Conservation (phyloP, 2,797 vertebrate genomes). For the Neosilurus hyrtlii region DNA sequence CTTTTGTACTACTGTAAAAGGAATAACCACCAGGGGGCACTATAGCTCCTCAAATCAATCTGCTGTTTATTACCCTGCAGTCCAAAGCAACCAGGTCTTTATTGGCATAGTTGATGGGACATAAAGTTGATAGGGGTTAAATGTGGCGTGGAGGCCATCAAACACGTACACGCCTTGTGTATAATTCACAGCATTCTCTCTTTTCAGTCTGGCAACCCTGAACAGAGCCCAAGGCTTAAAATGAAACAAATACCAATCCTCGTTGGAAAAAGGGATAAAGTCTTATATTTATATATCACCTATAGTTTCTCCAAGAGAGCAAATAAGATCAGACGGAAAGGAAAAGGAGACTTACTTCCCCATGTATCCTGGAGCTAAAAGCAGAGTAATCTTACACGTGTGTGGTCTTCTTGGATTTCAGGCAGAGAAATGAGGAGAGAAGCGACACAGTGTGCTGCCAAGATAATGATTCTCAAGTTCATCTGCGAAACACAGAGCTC, state of each 20-base stretch:
- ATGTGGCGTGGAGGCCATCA: constrained; percentile 25
- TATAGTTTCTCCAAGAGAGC: background rate
- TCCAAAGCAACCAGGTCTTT: constrained; percentile 12
- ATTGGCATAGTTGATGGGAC: constrained; percentile 28
- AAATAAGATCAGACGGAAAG: constrained; percentile 12
- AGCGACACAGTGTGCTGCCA: constrained; percentile 31
- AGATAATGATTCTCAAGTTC: constrained; percentile 34
- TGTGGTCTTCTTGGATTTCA: constrained; percentile 14
- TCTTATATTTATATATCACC: background rate
- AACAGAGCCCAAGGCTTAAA: background rate
- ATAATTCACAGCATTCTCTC: background rate
- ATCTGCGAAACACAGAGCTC: constrained; percentile 11
- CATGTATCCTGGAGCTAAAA: background rate
- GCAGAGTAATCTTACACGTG: background rate
- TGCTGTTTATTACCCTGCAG: background rate
- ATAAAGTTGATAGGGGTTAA: constrained; percentile 32
- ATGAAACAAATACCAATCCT: background rate
- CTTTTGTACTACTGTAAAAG: background rate
- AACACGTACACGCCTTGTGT: constrained; percentile 11
- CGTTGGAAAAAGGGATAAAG: background rate
- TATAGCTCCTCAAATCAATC: constrained; percentile 35
- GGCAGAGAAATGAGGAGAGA: constrained; percentile 7
- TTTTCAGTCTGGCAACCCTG: constrained; percentile 8
- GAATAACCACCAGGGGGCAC: constrained; percentile 54
- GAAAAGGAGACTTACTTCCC: background rate